Evolutionary conservation across 2,113 vertebrate genomes (phyloP).

Genomic region (Poeciliopsis occidentalis): DNA sequence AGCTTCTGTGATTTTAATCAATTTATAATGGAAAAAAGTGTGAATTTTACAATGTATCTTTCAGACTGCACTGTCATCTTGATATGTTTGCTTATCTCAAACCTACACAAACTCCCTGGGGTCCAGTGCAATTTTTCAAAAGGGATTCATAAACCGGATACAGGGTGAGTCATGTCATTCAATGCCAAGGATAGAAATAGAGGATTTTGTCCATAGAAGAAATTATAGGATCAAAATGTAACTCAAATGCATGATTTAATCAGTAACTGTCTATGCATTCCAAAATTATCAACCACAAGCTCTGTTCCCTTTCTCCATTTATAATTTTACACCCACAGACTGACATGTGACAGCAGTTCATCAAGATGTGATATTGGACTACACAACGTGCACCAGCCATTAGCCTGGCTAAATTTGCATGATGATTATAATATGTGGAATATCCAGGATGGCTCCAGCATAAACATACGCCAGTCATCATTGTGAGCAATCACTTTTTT

Average conservation of each 20-base stretch:
- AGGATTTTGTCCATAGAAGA: conserved; percentile 6
- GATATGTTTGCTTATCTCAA: neutral
- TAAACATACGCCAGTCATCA: conserved; percentile 53
- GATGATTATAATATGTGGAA: conserved; percentile 65
- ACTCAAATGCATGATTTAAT: conserved; percentile 17
- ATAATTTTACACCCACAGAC: conserved; percentile 39
- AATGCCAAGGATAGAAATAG: conserved; percentile 2
- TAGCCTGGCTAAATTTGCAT: conserved; percentile 62
- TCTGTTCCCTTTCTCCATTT: conserved; percentile 19
- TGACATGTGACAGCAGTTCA: conserved; percentile 60
- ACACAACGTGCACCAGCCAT: conserved; percentile 25
- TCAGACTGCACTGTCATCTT: neutral
- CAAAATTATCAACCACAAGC: conserved; percentile 25
- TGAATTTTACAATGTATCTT: neutral
- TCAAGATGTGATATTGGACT: conserved; percentile 47
- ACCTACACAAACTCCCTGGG: neutral
- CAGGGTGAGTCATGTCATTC: conserved; percentile 3
- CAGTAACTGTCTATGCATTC: conserved; percentile 1
- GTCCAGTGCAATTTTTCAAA: neutral
- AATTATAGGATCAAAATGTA: conserved; percentile 10
- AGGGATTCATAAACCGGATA: neutral
- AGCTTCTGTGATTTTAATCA: neutral
- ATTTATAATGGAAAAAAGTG: neutral
- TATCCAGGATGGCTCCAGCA: conserved; percentile 48
- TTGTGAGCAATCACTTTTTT: conserved; percentile 43